A percentile compares a stretch with the other conserved stretches of the same genome.
Evolutionary conservation across 2,797 vertebrate species (phyloP).

Genomic region (Austrolebias charrua): DNA sequence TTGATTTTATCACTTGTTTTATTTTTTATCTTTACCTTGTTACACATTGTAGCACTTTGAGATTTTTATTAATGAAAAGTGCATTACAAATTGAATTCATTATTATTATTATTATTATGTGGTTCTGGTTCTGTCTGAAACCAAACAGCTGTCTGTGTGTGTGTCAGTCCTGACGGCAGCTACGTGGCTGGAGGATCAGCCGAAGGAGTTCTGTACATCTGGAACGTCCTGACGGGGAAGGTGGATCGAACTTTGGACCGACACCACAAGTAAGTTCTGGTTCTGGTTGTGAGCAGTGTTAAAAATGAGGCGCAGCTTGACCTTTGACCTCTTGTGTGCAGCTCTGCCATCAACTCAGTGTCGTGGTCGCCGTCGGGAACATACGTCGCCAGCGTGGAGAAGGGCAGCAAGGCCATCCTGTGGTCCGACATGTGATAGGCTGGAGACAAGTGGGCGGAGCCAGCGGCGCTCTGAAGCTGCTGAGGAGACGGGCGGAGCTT

Average conservation of each 20-base stretch:
- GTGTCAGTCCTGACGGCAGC: slow-evolving; percentile 87
- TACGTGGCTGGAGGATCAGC: slow-evolving; percentile 91
- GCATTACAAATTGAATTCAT: too few relatives aligned
- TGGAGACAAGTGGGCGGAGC: slow-evolving; percentile 1
- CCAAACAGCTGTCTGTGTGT: neutral
- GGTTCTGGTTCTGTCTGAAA: neutral
- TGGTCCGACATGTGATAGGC: slow-evolving; percentile 90
- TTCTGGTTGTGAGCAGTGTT: too few relatives aligned
- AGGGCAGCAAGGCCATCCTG: slow-evolving; percentile 89
- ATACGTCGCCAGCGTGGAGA: slow-evolving; percentile 92
- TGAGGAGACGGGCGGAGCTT: slow-evolving; percentile 5
- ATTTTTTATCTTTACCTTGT: too few relatives aligned
- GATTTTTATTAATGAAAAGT: too few relatives aligned
- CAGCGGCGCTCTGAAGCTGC: neutral
- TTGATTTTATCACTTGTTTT: too few relatives aligned
- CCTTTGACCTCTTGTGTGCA: slow-evolving; percentile 54
- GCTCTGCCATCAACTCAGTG: slow-evolving; percentile 91
- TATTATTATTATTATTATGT: too few relatives aligned
- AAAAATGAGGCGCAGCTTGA: neutral
- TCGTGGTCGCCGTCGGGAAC: slow-evolving; percentile 91
- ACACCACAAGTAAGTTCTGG: slow-evolving; percentile 85
- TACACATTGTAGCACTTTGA: too few relatives aligned
- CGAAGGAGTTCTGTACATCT: slow-evolving; percentile 89
- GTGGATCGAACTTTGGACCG: slow-evolving; percentile 87
- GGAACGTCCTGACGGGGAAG: slow-evolving; percentile 92